A percentile compares a stretch with the other conserved stretches of the same genome.
Conservation (phyloP, 2,113 vertebrate genomes). For the Oreochromis tanganicae region DNA sequence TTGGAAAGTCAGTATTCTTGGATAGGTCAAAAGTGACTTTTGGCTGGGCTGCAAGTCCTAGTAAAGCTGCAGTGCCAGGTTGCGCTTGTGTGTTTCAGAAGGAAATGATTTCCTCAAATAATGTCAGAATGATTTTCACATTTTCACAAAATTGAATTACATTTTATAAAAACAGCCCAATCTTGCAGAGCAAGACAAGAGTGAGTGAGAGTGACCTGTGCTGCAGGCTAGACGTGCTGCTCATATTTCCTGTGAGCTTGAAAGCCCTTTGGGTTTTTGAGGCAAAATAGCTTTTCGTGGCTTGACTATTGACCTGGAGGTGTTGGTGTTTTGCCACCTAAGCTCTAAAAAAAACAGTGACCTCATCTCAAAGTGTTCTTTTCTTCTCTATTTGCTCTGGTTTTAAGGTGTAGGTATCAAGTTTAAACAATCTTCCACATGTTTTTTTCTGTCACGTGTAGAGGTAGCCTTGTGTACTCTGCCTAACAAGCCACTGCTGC, state of each 20-base stretch:
- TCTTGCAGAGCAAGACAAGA: background rate
- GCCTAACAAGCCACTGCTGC: background rate
- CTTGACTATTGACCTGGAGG: conserved; percentile 31
- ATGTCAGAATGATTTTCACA: conserved; percentile 27
- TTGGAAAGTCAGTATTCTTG: background rate
- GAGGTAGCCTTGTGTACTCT: background rate
- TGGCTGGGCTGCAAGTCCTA: background rate
- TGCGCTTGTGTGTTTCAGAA: background rate
- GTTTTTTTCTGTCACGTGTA: background rate
- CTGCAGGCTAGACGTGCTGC: background rate
- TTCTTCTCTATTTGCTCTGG: background rate
- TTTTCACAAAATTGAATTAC: conserved; percentile 17
- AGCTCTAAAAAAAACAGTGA: conserved; percentile 39
- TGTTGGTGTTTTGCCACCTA: conserved; percentile 46
- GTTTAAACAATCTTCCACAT: conserved; percentile 42
- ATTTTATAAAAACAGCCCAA: background rate
- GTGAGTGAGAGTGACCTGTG: background rate
- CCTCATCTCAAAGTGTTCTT: conserved; percentile 27
- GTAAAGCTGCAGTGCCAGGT: conserved; percentile 5
- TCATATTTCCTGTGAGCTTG: conserved; percentile 9
- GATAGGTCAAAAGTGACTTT: conserved; percentile 6
- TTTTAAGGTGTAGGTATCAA: background rate
- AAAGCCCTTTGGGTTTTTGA: background rate
- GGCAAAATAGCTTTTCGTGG: background rate
- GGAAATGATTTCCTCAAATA: conserved; percentile 28